Conservation (phyloP, 2,888 invertebrate species). For the Cephalotes varians region DNA sequence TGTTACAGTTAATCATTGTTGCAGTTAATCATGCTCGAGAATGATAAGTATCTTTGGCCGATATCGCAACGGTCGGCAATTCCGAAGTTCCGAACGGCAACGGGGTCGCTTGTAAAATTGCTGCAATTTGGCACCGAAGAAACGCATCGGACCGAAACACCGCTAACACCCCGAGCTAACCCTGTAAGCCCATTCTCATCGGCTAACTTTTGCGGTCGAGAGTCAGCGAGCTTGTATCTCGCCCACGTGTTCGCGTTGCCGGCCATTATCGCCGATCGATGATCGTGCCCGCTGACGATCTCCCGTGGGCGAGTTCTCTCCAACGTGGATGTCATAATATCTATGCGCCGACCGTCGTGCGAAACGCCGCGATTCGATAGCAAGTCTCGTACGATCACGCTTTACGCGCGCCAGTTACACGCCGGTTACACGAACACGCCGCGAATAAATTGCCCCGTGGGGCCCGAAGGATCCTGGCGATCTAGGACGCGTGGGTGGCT, state of each 20-base stretch:
- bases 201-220: constrained; percentile 50
- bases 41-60: background rate
- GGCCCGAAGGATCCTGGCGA: constrained; percentile 57
- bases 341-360: constrained; percentile 7
- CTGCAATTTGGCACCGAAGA: constrained; percentile 33
- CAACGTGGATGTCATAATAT: constrained; percentile 63
- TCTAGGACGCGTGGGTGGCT: constrained; percentile 58
- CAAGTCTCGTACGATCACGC: constrained; percentile 17
- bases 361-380: constrained; percentile 22
- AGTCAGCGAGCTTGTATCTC: constrained; percentile 56
- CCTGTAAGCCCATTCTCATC: constrained; percentile 24
- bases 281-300: constrained; percentile 45
- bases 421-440: constrained; percentile 53
- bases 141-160: constrained; percentile 32
- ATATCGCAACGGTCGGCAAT: constrained; percentile 5
- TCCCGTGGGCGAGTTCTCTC: constrained; percentile 57
- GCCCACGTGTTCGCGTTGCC: constrained; percentile 63
- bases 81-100: constrained; percentile 13
- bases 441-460: constrained; percentile 67
- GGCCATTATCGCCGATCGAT: constrained; percentile 63
- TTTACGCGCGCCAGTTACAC: constrained; percentile 21
- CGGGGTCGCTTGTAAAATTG: constrained; percentile 37
- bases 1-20: no score
- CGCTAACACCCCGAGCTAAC: constrained; percentile 28
- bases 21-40: background rate